Evolutionary conservation across 2,797 vertebrate genomes (phyloP).

Genomic region (Paramormyrops hopkinsi): DNA sequence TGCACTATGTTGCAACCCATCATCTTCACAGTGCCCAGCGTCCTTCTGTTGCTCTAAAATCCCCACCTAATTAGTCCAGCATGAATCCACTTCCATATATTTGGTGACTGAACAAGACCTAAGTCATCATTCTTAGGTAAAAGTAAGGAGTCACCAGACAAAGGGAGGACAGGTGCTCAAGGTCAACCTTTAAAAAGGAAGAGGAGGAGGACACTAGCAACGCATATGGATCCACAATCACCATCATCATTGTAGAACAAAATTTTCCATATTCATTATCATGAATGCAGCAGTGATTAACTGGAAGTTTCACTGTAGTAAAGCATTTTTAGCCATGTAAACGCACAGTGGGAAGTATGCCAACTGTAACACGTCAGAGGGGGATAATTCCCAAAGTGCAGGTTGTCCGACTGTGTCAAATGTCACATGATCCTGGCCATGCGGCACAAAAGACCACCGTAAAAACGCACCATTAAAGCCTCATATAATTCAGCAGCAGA

Average conservation of each 20-base stretch:
- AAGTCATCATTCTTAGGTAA: conserved; percentile 47
- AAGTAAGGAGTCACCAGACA: conserved; percentile 41
- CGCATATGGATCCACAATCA: neutral
- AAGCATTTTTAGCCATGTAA: neutral
- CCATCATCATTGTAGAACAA: neutral
- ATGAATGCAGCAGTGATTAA: neutral
- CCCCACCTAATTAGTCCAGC: conserved; percentile 39
- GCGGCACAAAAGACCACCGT: neutral
- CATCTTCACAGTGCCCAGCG: conserved; percentile 28
- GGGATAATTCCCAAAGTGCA: neutral
- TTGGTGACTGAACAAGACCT: conserved; percentile 41
- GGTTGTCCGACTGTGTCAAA: neutral
- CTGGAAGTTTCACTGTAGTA: neutral
- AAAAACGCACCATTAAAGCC: neutral
- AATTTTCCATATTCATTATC: neutral
- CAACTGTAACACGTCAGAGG: neutral
- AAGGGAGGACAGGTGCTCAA: conserved; percentile 24
- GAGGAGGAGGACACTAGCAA: conserved; percentile 8
- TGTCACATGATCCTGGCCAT: neutral
- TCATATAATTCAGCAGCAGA: neutral
- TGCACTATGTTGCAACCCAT: conserved; percentile 35
- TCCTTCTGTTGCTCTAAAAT: conserved; percentile 28
- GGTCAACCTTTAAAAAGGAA: conserved; percentile 31
- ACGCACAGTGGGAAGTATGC: neutral
- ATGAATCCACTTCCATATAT: conserved; percentile 42